Evolutionary conservation across 2,888 invertebrate species (phyloP).

Genomic region (Xestia c-nigrum): DNA sequence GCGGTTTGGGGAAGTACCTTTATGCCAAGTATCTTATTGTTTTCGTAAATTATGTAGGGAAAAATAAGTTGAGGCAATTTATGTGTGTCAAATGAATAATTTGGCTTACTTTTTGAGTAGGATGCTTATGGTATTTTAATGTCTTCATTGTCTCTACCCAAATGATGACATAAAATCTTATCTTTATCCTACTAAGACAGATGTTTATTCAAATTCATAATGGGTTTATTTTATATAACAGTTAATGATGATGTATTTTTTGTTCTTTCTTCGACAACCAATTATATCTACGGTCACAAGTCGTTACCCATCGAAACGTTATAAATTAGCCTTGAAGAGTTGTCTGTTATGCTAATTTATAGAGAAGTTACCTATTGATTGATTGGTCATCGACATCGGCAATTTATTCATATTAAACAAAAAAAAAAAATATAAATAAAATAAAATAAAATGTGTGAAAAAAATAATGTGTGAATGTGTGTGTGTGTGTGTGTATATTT

Average conservation of each 20-base stretch:
- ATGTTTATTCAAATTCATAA: slow-evolving; percentile 14
- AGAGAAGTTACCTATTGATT: slow-evolving; percentile 1
- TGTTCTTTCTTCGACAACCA: slow-evolving; percentile 6
- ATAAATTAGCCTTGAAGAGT: slow-evolving; percentile 26
- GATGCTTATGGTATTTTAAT: slow-evolving; percentile 44
- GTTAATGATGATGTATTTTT: slow-evolving; percentile 8
- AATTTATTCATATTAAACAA: not conserved
- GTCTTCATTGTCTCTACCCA: slow-evolving; percentile 42
- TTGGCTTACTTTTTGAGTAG: not conserved
- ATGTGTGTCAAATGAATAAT: not conserved
- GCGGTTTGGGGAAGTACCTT: not conserved
- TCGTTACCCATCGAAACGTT: slow-evolving; percentile 13
- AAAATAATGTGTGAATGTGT: too few species aligned
- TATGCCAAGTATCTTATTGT: not conserved
- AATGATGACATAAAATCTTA: slow-evolving; percentile 22
- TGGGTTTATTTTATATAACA: slow-evolving; percentile 32
- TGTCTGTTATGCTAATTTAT: slow-evolving; percentile 18
- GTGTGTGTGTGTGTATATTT: too few species aligned
- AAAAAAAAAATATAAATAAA: too few species aligned
- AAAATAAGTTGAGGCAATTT: not conserved
- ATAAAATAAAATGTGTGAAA: too few species aligned
- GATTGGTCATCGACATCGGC: slow-evolving; percentile 2
- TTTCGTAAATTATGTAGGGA: not conserved
- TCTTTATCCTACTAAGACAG: not conserved
- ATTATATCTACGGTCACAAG: slow-evolving; percentile 33